phyloP scores from a whole-genome alignment of 2,888 invertebrate species.

The Heliconius ethilla region DNA sequence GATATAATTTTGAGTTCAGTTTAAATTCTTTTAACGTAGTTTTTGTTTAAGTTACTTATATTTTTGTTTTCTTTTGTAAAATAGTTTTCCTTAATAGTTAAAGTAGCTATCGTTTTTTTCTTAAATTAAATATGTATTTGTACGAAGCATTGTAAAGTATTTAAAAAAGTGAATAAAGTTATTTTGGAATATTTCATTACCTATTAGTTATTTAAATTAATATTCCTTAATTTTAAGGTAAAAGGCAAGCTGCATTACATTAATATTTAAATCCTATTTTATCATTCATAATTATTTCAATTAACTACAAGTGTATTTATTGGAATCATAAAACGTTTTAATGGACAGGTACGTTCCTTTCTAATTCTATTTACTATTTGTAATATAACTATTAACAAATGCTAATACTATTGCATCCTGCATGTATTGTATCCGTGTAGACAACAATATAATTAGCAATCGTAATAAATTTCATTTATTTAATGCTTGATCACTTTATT shows the following conservation, averaged over 20 bases:
- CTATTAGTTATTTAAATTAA: neutral
- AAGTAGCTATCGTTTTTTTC: neutral
- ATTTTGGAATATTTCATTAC: neutral
- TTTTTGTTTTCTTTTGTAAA: neutral
- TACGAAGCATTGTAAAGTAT: neutral
- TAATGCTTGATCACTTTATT: conserved; percentile 2
- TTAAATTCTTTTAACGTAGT: neutral
- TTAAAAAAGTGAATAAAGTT: neutral
- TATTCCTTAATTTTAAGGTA: neutral
- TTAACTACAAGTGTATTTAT: conserved; percentile 8
- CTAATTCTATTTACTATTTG: conserved; percentile 11
- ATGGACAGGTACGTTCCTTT: conserved; percentile 5
- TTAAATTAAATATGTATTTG: neutral
- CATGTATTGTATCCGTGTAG: neutral
- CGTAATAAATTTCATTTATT: conserved; percentile 1
- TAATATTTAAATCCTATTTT: neutral
- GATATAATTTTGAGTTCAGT: neutral
- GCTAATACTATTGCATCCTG: neutral
- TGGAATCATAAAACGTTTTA: conserved; percentile 3
- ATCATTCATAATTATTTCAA: neutral
- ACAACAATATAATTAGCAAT: neutral
- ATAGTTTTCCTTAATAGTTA: neutral
- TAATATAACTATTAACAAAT: neutral
- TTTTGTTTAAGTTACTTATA: neutral
- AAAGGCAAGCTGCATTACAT: neutral